A percentile compares a stretch with the other conserved stretches of the same genome.
These are phyloP conservation scores for Strix aluco DNA, from an alignment of 2,113 vertebrate genomes.

Conservation along the genomic window DNA sequence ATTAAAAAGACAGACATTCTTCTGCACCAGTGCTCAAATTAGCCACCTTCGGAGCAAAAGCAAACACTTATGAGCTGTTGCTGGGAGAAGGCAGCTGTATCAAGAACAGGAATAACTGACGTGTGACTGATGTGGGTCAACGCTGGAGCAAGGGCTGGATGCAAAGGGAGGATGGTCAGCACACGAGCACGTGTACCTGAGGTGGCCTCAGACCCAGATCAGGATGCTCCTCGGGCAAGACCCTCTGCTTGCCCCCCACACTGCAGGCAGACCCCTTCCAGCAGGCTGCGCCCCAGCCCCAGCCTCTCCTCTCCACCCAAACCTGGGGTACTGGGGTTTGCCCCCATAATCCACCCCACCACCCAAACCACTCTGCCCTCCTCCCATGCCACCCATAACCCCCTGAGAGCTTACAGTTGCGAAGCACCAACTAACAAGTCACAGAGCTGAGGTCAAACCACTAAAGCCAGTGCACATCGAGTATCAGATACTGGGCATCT, in stretches of 20 bases:
- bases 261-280: background rate
- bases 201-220: background rate
- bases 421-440: fast-evolving
- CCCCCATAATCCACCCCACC: background rate
- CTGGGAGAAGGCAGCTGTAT: background rate
- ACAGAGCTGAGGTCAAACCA: background rate
- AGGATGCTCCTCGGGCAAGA: background rate
- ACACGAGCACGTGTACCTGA: fast-evolving
- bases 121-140: background rate
- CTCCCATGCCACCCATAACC: fast-evolving
- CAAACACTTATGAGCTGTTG: background rate
- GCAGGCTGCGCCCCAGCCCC: background rate
- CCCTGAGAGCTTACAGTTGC: background rate
- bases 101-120: background rate
- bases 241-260: background rate
- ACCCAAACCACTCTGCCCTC: background rate
- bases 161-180: background rate
- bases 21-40: background rate
- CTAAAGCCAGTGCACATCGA: fast-evolving
- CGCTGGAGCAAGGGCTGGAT: background rate
- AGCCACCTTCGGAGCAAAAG: background rate
- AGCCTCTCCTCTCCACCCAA: background rate
- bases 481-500: background rate
- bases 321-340: background rate
- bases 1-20: background rate